These are phyloP conservation scores for Myodes glareolus DNA, from an alignment of 2,113 vertebrate genomes.

Conservation along the genomic window DNA sequence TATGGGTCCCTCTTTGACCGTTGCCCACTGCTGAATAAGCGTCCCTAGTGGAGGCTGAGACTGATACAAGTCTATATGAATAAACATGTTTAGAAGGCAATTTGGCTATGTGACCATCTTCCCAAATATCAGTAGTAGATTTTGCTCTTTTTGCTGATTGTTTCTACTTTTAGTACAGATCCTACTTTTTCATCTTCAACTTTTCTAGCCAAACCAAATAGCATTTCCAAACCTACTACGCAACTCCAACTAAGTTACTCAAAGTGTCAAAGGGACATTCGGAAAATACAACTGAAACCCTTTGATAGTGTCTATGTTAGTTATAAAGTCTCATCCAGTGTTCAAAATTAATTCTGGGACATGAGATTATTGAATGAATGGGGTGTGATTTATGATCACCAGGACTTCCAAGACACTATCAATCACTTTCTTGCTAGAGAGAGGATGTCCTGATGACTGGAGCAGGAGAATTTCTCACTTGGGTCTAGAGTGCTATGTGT, in stretches of 20 bases:
- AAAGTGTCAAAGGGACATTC: neutral
- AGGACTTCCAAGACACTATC: conserved; percentile 47
- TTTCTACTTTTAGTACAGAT: neutral
- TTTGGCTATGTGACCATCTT: neutral
- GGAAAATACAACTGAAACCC: neutral
- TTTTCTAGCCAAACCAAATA: neutral
- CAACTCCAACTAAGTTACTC: neutral
- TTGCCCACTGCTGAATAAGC: neutral
- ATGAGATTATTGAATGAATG: conserved; percentile 58
- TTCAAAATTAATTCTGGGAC: conserved; percentile 27
- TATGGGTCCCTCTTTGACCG: neutral
- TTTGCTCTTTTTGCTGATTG: neutral
- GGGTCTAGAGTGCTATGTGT: neutral
- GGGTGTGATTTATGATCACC: conserved; percentile 16
- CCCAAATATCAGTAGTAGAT: neutral
- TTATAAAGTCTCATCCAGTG: neutral
- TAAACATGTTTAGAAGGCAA: neutral
- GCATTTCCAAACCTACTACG: neutral
- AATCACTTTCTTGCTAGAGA: conserved; percentile 45
- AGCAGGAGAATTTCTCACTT: neutral
- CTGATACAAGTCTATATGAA: too few relatives aligned
- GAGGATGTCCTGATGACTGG: conserved; percentile 7
- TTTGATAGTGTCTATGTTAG: neutral
- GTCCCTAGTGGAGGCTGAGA: neutral
- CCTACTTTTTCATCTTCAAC: neutral